phyloP scores from a whole-genome alignment of 2,888 invertebrate species.

The Pomacea canaliculata region DNA sequence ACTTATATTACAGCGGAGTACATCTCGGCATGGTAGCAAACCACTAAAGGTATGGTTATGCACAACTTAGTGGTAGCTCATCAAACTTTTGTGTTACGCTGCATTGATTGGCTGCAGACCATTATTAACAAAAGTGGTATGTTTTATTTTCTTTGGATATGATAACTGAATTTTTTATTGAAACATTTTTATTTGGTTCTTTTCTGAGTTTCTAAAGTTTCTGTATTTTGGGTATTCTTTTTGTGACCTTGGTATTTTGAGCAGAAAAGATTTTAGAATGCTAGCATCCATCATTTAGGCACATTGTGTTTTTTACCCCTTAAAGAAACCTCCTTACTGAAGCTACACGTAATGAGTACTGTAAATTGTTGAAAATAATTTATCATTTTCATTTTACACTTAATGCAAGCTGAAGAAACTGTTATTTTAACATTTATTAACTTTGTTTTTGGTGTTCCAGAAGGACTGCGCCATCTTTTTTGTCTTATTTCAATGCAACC shows the following conservation, averaged over 20 bases:
- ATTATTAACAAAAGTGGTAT: slow-evolving; percentile 70
- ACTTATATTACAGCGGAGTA: slow-evolving; percentile 75
- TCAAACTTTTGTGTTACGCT: slow-evolving; percentile 90
- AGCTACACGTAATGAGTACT: too few relatives aligned
- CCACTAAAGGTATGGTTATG: slow-evolving; percentile 90
- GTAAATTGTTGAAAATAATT: too few relatives aligned
- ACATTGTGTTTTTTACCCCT: too few relatives aligned
- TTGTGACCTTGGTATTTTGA: too few relatives aligned
- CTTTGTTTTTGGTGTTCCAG: slow-evolving; percentile 38
- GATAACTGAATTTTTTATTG: not conserved
- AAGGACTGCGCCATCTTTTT: slow-evolving; percentile 80
- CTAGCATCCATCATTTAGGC: too few relatives aligned
- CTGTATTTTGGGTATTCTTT: not conserved
- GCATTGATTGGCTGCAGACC: slow-evolving; percentile 91
- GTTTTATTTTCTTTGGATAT: not conserved
- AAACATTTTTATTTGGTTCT: too few relatives aligned
- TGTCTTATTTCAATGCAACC: slow-evolving; percentile 76
- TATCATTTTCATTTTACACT: too few relatives aligned
- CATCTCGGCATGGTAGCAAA: slow-evolving; percentile 80
- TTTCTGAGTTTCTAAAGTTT: not conserved
- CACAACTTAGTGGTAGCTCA: slow-evolving; percentile 92
- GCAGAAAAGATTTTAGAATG: too few relatives aligned
- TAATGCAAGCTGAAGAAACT: too few relatives aligned
- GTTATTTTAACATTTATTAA: too few relatives aligned
- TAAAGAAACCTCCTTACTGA: too few relatives aligned